phyloP scores from a whole-genome alignment of 2,888 invertebrate species.

The Didymodactylos carnosus region DNA sequence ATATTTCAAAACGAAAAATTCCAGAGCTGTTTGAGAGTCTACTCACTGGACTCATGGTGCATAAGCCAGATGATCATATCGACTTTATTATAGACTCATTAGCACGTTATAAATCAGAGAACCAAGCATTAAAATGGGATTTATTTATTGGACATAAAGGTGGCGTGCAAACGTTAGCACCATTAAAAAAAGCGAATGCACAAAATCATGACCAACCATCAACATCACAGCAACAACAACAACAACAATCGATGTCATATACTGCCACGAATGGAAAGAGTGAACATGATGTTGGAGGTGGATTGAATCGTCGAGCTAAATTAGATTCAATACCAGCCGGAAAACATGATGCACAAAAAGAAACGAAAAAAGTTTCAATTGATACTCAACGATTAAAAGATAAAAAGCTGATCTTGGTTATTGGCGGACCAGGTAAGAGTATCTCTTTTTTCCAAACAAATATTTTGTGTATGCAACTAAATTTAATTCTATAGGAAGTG shows the following conservation, averaged over 20 bases:
- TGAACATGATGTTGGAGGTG: neutral
- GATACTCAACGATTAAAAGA: no score
- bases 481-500: no score
- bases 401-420: no score
- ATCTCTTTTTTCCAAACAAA: no score
- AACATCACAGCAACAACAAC: no score
- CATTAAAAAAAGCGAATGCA: neutral
- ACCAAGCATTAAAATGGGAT: neutral
- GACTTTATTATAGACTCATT: neutral
- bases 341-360: neutral
- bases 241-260: no score
- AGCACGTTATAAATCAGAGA: no score
- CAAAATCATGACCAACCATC: no score
- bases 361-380: neutral
- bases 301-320: neutral
- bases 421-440: no score
- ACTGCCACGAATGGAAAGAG: no score
- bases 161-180: neutral
- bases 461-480: no score
- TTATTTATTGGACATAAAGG: neutral
- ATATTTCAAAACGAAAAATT: neutral
- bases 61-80: neutral
- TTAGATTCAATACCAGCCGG: neutral
- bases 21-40: neutral
- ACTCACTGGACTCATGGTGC: neutral